phyloP scores from a whole-genome alignment of 2,797 vertebrate genomes.

The Heliangelus exortis region DNA sequence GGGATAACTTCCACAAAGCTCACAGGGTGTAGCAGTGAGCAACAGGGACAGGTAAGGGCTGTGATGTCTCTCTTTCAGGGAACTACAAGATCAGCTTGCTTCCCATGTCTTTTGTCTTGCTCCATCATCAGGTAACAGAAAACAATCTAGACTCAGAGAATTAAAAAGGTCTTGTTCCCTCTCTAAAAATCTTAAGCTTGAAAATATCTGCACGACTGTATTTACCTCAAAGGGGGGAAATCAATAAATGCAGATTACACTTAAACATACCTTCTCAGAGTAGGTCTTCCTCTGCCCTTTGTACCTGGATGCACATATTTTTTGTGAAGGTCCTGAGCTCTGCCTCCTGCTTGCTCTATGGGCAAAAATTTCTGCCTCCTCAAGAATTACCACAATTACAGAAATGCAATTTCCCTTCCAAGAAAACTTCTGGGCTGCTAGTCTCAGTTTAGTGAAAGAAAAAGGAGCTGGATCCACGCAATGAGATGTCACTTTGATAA shows the following conservation, averaged over 20 bases:
- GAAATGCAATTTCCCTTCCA: constrained; percentile 14
- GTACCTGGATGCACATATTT: neutral
- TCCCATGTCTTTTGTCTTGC: neutral
- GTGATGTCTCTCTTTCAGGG: neutral
- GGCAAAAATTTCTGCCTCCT: neutral
- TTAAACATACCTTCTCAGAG: constrained; percentile 46
- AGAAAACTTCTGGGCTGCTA: neutral
- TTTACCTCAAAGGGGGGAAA: neutral
- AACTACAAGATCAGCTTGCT: neutral
- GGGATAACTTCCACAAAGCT: neutral
- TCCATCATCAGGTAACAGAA: neutral
- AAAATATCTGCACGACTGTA: neutral
- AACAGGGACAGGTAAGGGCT: neutral
- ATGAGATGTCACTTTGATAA: neutral
- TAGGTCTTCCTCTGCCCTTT: constrained; percentile 32
- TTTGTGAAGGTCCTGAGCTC: constrained; percentile 1
- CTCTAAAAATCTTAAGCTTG: neutral
- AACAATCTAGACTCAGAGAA: neutral
- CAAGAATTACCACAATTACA: constrained; percentile 15
- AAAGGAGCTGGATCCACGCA: neutral
- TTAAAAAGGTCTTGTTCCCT: neutral
- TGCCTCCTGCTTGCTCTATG: constrained; percentile 26
- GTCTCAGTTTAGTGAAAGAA: neutral
- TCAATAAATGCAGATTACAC: neutral
- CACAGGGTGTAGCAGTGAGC: neutral